phyloP scores from a whole-genome alignment of 2,888 invertebrate species.

The Eutolmus rufibarbis region DNA sequence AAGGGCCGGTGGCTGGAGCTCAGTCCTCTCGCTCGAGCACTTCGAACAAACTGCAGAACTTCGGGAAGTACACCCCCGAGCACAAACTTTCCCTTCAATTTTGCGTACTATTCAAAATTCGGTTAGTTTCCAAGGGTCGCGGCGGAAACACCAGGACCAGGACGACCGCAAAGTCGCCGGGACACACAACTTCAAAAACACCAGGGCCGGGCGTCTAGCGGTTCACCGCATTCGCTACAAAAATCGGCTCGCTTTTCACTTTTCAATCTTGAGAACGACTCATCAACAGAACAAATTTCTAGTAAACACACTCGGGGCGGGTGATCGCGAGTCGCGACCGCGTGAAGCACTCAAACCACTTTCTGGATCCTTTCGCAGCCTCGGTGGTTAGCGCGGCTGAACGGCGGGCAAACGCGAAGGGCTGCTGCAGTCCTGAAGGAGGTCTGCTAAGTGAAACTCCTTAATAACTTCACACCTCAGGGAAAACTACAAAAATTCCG shows the following conservation, averaged over 20 bases:
- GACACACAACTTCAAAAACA: background rate
- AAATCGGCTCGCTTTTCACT: background rate
- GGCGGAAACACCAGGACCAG: background rate
- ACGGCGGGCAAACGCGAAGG: background rate
- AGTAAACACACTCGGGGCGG: background rate
- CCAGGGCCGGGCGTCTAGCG: background rate
- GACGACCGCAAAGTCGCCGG: background rate
- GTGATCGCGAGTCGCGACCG: background rate
- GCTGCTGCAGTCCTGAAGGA: background rate
- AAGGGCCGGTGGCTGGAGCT: background rate
- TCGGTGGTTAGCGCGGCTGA: background rate
- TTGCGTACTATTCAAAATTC: background rate
- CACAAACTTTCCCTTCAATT: background rate
- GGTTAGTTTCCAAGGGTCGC: background rate
- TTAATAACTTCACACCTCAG: background rate
- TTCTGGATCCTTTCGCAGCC: background rate
- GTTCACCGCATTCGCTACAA: background rate
- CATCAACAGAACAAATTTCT: background rate
- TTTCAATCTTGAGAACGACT: background rate
- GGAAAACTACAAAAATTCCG: background rate
- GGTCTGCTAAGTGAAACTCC: background rate
- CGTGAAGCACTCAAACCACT: background rate
- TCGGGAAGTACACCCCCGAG: background rate
- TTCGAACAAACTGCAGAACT: background rate
- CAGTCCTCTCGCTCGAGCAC: background rate